Evolutionary conservation across 2,797 vertebrate species (phyloP).

Genomic region (Leptatherina wallacei): DNA sequence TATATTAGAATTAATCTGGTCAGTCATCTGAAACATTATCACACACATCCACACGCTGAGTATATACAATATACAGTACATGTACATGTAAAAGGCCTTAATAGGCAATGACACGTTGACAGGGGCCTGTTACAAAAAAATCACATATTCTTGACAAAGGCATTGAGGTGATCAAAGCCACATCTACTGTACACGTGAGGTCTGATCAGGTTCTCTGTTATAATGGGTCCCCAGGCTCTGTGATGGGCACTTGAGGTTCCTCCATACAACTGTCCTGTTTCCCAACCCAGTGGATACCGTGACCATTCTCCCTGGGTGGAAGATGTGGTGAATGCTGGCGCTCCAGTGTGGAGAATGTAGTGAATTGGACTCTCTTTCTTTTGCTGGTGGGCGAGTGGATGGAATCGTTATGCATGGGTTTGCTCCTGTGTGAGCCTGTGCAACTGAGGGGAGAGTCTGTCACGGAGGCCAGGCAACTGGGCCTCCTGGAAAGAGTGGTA

Average conservation of each 20-base stretch:
- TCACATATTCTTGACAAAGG: conserved; percentile 72
- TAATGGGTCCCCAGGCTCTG: conserved; percentile 71
- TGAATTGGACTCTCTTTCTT: conserved; percentile 94
- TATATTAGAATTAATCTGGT: conserved; percentile 43
- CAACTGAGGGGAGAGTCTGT: conserved; percentile 80
- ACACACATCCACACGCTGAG: conserved; percentile 48
- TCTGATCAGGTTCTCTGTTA: conserved; percentile 70
- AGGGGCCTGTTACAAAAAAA: conserved; percentile 54
- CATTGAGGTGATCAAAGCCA: conserved; percentile 84
- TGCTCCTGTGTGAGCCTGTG: conserved; percentile 71
- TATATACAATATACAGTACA: conserved; percentile 67
- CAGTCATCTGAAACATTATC: conserved; percentile 38
- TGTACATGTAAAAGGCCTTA: conserved; percentile 76
- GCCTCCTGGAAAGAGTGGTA: conserved; percentile 81
- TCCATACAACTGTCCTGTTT: conserved; percentile 84
- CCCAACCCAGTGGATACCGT: conserved; percentile 91
- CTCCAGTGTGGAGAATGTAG: conserved; percentile 90
- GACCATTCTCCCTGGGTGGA: conserved; percentile 79
- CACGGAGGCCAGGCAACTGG: conserved; percentile 73
- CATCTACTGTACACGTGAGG: conserved; percentile 71
- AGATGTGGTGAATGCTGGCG: conserved; percentile 79
- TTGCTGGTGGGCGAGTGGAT: conserved; percentile 92
- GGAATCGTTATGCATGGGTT: conserved; percentile 80
- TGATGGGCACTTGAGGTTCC: conserved; percentile 81
- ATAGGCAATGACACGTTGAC: conserved; percentile 67